These are phyloP conservation scores for Sturmia bella DNA, from an alignment of 2,888 invertebrate genomes.

Conservation along the genomic window DNA sequence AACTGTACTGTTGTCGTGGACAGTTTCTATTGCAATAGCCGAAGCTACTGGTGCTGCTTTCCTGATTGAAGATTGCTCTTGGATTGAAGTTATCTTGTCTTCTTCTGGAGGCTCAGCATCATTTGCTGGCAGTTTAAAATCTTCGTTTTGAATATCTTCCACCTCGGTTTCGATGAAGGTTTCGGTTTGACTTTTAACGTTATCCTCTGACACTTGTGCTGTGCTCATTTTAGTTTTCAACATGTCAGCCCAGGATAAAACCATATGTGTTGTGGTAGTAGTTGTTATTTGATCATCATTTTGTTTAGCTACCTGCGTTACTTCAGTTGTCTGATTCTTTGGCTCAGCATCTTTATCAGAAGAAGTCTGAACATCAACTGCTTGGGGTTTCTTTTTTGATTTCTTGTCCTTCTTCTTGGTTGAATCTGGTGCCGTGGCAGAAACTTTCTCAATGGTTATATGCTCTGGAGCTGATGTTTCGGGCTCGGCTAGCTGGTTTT, in stretches of 20 bases:
- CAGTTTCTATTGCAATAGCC: too few relatives aligned
- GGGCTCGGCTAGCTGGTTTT: not conserved
- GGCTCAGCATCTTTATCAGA: not conserved
- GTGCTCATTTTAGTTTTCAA: constrained; percentile 1
- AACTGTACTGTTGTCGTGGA: too few relatives aligned
- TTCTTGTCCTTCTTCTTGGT: constrained; percentile 16
- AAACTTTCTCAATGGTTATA: not conserved
- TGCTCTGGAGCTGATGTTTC: not conserved
- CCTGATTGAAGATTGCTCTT: too few relatives aligned
- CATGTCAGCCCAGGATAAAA: constrained; percentile 41
- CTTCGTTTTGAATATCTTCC: too few relatives aligned
- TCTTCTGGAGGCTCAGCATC: not conserved
- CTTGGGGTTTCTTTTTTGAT: constrained; percentile 7
- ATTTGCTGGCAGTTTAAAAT: not conserved
- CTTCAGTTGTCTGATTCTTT: not conserved
- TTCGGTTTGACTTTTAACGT: not conserved
- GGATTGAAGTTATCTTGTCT: not conserved
- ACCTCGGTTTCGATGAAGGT: constrained; percentile 11
- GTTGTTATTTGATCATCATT: not conserved
- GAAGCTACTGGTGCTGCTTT: too few relatives aligned
- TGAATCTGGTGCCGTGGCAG: not conserved
- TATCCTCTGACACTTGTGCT: not conserved
- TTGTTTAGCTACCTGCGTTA: too few relatives aligned
- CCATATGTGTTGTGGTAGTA: not conserved
- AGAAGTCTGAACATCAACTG: not conserved